Base-by-base conservation (phyloP, 1,140 invertebrate genomes). In the Hestina assimilis region DNA sequence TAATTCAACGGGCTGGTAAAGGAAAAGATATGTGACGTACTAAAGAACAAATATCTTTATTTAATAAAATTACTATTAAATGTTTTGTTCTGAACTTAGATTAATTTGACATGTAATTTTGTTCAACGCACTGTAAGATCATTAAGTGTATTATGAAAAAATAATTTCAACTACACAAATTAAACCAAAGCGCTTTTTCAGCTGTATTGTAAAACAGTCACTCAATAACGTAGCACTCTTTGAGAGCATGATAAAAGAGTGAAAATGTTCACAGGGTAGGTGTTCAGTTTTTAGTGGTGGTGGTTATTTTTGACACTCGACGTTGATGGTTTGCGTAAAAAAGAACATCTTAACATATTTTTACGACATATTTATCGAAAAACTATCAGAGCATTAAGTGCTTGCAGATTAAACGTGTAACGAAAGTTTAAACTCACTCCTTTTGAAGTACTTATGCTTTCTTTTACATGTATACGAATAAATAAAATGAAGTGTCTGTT, bases 241-340 rank as follows among this genome's bases (percentile, higher is more conserved):
- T 17, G 20, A 51, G 40, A 53, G 17, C 23, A 26, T 45, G 72
- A 79, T 76, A 83, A 71, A 59, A 47, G 58, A 70, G 71, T 75
- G 75, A 75, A 75, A 83, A 79, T 73, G 71, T 83, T 81, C 76
- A 81, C 80, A 71, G 70, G 66, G 66, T 72, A 80, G 79, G 80
- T 81, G 80, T 82, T 67, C 57, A 35, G 15, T 63, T 69, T 69
- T 69, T 61, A 70, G 62, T 59, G 55, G 40, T 28, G 29, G 26
- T 52, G 51, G 21, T 54, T 72, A 72, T 72, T 77, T 75, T 69
- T 77, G 69, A 75, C 67, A 63, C 78, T 63, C 53, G 35, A 57
- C 35, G 21, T 15, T 60, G 20, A 46, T 58, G 50, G 59, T 46
- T 57, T 35, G 24, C 41, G 9, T 21, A 45, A 53, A 50, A 59